Evolutionary conservation across 2,113 vertebrate species (phyloP).

Genomic region (Pyrgilauda ruficollis): DNA sequence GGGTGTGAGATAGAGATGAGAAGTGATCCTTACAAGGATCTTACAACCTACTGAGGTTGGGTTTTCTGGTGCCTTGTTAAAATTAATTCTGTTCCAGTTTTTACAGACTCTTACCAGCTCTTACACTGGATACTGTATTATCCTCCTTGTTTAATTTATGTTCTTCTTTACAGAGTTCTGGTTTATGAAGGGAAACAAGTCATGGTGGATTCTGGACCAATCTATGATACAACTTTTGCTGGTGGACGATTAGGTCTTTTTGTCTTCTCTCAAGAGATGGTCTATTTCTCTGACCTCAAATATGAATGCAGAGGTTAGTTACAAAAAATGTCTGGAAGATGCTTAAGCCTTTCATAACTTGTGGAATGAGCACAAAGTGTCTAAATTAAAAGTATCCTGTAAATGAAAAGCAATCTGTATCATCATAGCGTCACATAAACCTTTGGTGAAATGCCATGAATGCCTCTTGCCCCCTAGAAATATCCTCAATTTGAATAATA

Average conservation of each 20-base stretch:
- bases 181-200: constrained; percentile 98
- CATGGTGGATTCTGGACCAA: constrained; percentile 94
- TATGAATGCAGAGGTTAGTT: constrained; percentile 97
- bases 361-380: not conserved
- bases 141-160: not conserved
- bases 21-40: not conserved
- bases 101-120: not conserved
- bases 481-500: constrained; percentile 4
- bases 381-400: not conserved
- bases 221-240: constrained; percentile 93
- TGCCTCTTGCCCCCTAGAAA: not conserved
- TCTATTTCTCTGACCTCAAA: constrained; percentile 98
- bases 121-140: not conserved
- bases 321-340: not conserved
- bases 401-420: not conserved
- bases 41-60: not conserved
- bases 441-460: not conserved
- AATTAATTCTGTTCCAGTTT: not conserved
- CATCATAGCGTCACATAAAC: not conserved
- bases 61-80: not conserved
- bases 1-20: not conserved
- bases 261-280: constrained; percentile 97
- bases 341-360: not conserved
- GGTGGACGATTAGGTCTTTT: constrained; percentile 95
- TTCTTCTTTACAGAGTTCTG: constrained; percentile 79